Evolutionary conservation across 2,797 vertebrate genomes (phyloP).

Genomic region (Sorex maritimensis): DNA sequence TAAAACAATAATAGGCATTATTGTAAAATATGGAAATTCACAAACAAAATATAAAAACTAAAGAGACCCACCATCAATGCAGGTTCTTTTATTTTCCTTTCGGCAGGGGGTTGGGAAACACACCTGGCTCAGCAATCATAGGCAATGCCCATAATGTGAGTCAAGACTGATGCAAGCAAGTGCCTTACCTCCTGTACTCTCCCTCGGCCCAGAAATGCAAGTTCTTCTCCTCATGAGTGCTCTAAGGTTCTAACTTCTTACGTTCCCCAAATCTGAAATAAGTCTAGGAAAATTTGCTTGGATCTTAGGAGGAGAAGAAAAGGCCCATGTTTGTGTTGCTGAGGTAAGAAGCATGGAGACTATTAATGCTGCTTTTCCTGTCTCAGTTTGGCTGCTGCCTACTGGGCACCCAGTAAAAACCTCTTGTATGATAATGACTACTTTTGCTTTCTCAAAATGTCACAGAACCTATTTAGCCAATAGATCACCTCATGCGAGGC

Average conservation of each 20-base stretch:
- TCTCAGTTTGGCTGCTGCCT: conserved; percentile 81
- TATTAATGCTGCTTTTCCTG: conserved; percentile 79
- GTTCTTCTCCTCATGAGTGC: too few relatives aligned
- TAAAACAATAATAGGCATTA: too few relatives aligned
- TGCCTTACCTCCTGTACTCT: too few relatives aligned
- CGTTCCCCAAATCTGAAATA: background rate
- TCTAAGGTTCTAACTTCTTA: background rate
- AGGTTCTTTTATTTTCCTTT: background rate
- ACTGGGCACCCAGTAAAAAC: conserved; percentile 81
- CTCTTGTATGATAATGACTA: conserved; percentile 82
- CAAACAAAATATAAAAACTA: background rate
- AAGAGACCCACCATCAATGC: background rate
- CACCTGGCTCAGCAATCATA: too few relatives aligned
- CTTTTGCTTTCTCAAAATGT: conserved; percentile 87
- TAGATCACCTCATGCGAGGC: conserved; percentile 78
- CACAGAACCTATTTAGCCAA: conserved; percentile 85
- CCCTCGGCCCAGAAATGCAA: too few relatives aligned
- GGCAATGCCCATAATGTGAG: too few relatives aligned
- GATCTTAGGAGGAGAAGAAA: conserved; percentile 73
- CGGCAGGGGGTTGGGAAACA: too few relatives aligned
- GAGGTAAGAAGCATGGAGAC: conserved; percentile 62
- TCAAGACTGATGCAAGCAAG: too few relatives aligned
- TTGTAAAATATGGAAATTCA: too few relatives aligned
- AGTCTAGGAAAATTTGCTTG: conserved; percentile 54
- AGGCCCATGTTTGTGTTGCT: conserved; percentile 40